Conservation (phyloP, 2,797 vertebrate species). For the Eulemur albifrons region DNA sequence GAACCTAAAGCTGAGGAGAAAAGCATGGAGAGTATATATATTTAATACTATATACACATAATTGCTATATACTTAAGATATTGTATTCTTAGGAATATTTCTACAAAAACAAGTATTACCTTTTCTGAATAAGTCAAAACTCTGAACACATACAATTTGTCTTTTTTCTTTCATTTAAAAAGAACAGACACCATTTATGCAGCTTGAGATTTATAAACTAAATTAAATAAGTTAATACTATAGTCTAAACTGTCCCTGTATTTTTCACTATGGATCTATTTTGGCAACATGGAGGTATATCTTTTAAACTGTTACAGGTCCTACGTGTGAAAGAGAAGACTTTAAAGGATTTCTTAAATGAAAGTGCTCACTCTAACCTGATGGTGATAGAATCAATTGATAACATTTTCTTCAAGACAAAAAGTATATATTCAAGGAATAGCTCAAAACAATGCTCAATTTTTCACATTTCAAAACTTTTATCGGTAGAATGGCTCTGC, state of each 20-base stretch:
- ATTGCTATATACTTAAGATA: constrained; percentile 75
- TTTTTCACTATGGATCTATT: constrained; percentile 81
- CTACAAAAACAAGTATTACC: constrained; percentile 75
- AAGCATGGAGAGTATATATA: constrained; percentile 74
- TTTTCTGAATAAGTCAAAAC: constrained; percentile 74
- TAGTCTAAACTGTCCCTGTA: constrained; percentile 81
- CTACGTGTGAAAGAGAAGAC: constrained; percentile 76
- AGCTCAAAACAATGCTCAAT: constrained; percentile 61
- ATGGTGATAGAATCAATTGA: constrained; percentile 73
- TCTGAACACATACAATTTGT: constrained; percentile 77
- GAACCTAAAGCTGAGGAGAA: constrained; percentile 75
- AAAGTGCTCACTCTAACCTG: constrained; percentile 75
- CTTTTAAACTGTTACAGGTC: constrained; percentile 80
- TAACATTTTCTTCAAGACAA: constrained; percentile 65
- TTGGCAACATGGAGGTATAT: constrained; percentile 86
- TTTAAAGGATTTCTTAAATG: constrained; percentile 64
- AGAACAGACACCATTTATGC: constrained; percentile 76
- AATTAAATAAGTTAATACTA: constrained; percentile 78
- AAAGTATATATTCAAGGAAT: constrained; percentile 66
- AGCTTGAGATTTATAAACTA: constrained; percentile 77
- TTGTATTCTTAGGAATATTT: constrained; percentile 73
- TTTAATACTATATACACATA: constrained; percentile 81
- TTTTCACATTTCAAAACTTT: constrained; percentile 80
- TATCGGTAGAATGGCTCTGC: constrained; percentile 80
- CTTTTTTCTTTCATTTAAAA: constrained; percentile 71